Evolutionary conservation across 2,888 invertebrate genomes (phyloP).

Genomic region (Formica aserva): DNA sequence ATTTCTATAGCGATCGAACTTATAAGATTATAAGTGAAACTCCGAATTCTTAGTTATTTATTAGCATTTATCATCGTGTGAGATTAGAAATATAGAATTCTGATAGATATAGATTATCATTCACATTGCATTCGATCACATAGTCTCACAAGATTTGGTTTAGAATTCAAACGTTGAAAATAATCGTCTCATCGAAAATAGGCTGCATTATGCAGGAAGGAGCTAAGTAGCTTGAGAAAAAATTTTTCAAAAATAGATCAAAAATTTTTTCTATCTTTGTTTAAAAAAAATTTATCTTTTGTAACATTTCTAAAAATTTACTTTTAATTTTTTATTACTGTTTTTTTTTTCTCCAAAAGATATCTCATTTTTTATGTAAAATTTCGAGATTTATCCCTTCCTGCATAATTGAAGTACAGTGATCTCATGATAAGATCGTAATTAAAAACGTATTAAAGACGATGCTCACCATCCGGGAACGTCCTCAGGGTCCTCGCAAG

Average conservation of each 20-base stretch:
- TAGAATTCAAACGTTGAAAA: constrained; percentile 1
- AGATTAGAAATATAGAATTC: not conserved
- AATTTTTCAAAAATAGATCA: not conserved
- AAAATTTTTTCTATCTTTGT: not conserved
- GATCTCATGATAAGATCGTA: not conserved
- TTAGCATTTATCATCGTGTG: not conserved
- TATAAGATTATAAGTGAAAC: not conserved
- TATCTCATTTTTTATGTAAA: not conserved
- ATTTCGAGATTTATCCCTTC: not conserved
- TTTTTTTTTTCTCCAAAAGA: not conserved
- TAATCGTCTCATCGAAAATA: not conserved
- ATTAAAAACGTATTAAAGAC: not conserved
- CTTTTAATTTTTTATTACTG: not conserved
- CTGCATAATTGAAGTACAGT: not conserved
- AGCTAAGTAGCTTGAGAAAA: not conserved
- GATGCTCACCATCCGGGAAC: constrained; percentile 96
- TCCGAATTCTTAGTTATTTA: not conserved
- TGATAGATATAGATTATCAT: not conserved
- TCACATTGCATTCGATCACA: not conserved
- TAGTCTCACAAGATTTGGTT: not conserved
- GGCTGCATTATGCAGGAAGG: not conserved
- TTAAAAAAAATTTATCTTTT: not conserved
- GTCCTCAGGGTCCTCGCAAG: constrained; percentile 98
- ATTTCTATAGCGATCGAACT: not conserved
- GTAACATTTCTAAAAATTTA: not conserved